These are phyloP conservation scores for Choloepus hoffmanni DNA, from an alignment of 2,113 vertebrate genomes.

Conservation along the genomic window DNA sequence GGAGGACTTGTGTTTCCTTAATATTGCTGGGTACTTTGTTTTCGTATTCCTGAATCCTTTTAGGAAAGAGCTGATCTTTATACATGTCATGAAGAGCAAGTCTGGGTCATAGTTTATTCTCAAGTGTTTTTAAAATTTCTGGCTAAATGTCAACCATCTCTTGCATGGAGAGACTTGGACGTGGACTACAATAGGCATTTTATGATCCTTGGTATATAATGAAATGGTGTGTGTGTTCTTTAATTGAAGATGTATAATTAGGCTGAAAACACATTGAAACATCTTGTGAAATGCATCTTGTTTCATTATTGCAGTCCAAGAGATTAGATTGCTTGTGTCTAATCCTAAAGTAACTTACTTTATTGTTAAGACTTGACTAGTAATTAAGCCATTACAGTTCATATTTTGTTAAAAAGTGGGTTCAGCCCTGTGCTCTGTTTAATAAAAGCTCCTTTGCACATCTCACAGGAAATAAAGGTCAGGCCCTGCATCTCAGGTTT, in stretches of 20 bases:
- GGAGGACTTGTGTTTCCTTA: constrained; percentile 74
- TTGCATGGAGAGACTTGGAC: constrained; percentile 48
- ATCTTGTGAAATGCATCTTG: neutral
- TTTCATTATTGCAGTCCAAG: constrained; percentile 29
- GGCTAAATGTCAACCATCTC: constrained; percentile 59
- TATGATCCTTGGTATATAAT: constrained; percentile 40
- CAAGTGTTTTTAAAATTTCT: constrained; percentile 73
- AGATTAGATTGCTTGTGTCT: neutral
- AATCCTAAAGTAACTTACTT: constrained; percentile 5
- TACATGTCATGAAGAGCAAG: constrained; percentile 51
- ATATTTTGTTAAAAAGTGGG: neutral
- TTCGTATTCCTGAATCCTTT: constrained; percentile 65
- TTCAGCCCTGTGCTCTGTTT: neutral
- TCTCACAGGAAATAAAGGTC: neutral
- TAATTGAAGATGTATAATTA: constrained; percentile 56
- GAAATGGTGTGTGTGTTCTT: constrained; percentile 27
- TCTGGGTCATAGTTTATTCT: constrained; percentile 62
- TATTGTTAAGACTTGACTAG: neutral
- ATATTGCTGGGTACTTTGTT: constrained; percentile 56
- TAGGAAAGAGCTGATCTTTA: constrained; percentile 64
- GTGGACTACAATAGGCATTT: neutral
- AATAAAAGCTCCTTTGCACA: neutral
- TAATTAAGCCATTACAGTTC: neutral
- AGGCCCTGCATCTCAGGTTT: neutral
- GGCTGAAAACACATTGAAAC: constrained; percentile 45